These are phyloP conservation scores for Tetrax tetrax DNA, from an alignment of 2,113 vertebrate genomes.

Conservation along the genomic window DNA sequence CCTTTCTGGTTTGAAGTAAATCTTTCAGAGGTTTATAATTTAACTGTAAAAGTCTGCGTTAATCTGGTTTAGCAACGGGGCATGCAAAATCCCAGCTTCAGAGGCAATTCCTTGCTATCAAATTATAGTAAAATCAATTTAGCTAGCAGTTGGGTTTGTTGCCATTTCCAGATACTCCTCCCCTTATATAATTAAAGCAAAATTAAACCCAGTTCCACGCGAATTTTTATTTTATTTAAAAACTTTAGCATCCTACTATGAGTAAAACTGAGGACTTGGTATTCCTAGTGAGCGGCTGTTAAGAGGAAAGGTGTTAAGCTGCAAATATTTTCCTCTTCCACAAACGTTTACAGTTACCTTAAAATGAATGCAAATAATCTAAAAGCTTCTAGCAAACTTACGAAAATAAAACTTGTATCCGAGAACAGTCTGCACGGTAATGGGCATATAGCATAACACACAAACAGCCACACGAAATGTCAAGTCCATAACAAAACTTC, in stretches of 20 bases:
- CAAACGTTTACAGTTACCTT: accelerated
- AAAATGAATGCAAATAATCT: accelerated
- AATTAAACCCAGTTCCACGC: background rate
- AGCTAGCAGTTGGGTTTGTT: background rate
- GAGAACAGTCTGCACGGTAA: accelerated
- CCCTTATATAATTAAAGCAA: background rate
- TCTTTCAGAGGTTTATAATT: background rate
- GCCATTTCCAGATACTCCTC: background rate
- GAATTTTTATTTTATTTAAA: background rate
- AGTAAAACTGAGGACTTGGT: background rate
- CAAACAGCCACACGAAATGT: accelerated
- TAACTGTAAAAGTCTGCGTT: background rate
- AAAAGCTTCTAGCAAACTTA: background rate
- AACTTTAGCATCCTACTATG: background rate
- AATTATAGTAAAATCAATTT: background rate
- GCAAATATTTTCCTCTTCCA: background rate
- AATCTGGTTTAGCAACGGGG: background rate
- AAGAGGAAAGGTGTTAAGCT: accelerated
- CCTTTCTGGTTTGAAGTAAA: background rate
- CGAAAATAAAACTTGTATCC: background rate
- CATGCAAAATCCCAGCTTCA: background rate
- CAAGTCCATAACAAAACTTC: accelerated
- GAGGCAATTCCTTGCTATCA: background rate
- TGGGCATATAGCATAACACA: accelerated
- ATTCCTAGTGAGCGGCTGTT: background rate